Percentiles rank a stretch among this genome's conserved stretches.
Conservation (phyloP, 1,140 invertebrate species). For the Drosophila ananassae region DNA sequence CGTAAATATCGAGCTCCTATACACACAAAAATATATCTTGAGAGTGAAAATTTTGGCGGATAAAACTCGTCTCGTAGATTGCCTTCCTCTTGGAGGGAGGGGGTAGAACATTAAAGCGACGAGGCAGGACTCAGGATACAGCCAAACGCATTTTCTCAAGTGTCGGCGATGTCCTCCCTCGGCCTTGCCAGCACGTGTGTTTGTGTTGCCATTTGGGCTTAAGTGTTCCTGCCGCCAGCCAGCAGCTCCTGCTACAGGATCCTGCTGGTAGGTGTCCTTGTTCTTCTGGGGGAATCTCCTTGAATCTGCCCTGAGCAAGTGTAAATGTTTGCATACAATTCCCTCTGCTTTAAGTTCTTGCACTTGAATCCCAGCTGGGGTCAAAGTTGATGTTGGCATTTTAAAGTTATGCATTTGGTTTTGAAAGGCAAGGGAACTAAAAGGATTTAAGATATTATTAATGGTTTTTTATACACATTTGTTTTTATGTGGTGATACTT, state of each 20-base stretch:
- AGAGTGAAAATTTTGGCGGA: conserved; percentile 4
- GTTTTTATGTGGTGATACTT: not conserved
- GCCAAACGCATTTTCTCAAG: conserved; percentile 42
- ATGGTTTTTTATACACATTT: no score
- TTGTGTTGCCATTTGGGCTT: conserved; percentile 58
- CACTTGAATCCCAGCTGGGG: conserved; percentile 41
- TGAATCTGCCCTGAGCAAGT: conserved; percentile 3
- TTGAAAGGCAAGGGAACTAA: not conserved
- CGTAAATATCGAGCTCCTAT: conserved; percentile 62
- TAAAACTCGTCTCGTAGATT: conserved; percentile 41
- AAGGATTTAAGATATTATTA: not conserved
- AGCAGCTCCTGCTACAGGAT: conserved; percentile 17
- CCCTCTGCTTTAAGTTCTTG: conserved; percentile 37
- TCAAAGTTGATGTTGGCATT: conserved; percentile 4
- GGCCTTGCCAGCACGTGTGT: conserved; percentile 52
- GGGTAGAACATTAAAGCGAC: not conserved
- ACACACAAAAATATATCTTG: conserved; percentile 20
- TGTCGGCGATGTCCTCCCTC: conserved; percentile 31
- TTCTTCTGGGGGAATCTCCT: not conserved
- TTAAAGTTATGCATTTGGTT: conserved; percentile 12
- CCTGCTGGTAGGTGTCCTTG: conserved; percentile 22
- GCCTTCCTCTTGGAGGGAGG: conserved; percentile 17
- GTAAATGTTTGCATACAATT: conserved; percentile 44
- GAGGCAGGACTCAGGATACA: conserved; percentile 7
- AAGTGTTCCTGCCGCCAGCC: conserved; percentile 36